phyloP scores from a whole-genome alignment of 53 echinoderm and acorn worm species.

The Pentamera pediparva region DNA sequence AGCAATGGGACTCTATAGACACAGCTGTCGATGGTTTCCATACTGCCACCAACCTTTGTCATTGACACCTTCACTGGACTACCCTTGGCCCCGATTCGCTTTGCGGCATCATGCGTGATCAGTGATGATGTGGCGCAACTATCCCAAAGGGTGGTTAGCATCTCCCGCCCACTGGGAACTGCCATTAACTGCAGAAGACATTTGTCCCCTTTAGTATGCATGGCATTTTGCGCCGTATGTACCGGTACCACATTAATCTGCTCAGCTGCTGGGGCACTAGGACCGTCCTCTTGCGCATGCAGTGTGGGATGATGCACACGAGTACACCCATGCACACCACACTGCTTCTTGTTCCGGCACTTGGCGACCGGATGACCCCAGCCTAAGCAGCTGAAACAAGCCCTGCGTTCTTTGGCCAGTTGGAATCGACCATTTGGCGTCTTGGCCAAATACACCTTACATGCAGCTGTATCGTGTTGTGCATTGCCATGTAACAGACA shows the following conservation, averaged over 20 bases:
- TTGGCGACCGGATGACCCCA: slow-evolving; percentile 20
- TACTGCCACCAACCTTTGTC: slow-evolving; percentile 39
- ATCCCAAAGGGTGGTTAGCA: slow-evolving; percentile 42
- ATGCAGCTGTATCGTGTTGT: slow-evolving; percentile 22
- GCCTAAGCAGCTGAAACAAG: slow-evolving; percentile 26
- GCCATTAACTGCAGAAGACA: slow-evolving; percentile 43
- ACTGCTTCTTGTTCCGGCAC: slow-evolving; percentile 21
- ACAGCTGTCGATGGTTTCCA: slow-evolving; percentile 34
- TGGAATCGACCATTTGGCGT: slow-evolving; percentile 2
- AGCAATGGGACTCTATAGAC: slow-evolving; percentile 26
- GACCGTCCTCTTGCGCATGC: neutral
- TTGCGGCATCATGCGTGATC: slow-evolving; percentile 39
- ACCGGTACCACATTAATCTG: neutral
- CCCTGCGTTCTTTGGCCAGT: slow-evolving; percentile 19
- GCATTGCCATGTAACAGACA: slow-evolving; percentile 25
- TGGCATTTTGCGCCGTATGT: neutral
- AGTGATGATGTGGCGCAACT: slow-evolving; percentile 43
- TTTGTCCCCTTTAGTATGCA: slow-evolving; percentile 16
- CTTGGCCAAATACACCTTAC: slow-evolving; percentile 22
- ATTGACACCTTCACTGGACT: slow-evolving; percentile 25
- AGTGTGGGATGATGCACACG: slow-evolving; percentile 32
- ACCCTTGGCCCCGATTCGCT: slow-evolving; percentile 28
- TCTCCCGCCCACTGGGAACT: slow-evolving; percentile 8
- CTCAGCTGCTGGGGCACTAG: neutral
- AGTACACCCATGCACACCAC: slow-evolving; percentile 26